These are phyloP conservation scores for Nomada fabriciana DNA, from an alignment of 2,888 invertebrate genomes.

Conservation along the genomic window DNA sequence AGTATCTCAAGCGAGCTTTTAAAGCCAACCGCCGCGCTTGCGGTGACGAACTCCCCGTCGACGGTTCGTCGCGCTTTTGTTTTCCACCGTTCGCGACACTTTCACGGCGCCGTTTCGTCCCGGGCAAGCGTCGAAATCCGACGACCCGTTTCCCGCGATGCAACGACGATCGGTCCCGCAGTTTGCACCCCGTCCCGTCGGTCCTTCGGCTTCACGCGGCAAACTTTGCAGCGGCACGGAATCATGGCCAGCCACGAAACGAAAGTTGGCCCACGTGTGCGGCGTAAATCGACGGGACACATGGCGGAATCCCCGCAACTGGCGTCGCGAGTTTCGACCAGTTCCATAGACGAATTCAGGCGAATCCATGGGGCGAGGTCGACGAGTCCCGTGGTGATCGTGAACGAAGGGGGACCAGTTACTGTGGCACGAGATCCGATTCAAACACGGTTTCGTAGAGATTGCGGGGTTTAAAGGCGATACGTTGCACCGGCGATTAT, in stretches of 20 bases:
- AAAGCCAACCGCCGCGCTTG: slow-evolving; percentile 33
- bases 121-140: background rate
- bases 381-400: slow-evolving; percentile 31
- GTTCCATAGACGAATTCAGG: slow-evolving; percentile 15
- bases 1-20: slow-evolving; percentile 10
- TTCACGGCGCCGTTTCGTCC: background rate
- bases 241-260: slow-evolving; percentile 34
- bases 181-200: background rate
- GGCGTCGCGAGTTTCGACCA: slow-evolving; percentile 42
- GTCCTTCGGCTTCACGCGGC: slow-evolving; percentile 14
- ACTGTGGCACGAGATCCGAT: slow-evolving; percentile 6
- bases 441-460: background rate
- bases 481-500: background rate
- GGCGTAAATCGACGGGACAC: slow-evolving; percentile 64
- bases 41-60: slow-evolving; percentile 29
- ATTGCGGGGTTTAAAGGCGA: slow-evolving; percentile 7
- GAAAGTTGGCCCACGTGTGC: slow-evolving; percentile 58
- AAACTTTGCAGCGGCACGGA: slow-evolving; percentile 42
- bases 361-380: slow-evolving; percentile 10
- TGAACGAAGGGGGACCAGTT: slow-evolving; percentile 8
- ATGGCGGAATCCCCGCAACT: slow-evolving; percentile 53
- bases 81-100: background rate
- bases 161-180: background rate
- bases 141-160: background rate
- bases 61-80: slow-evolving; percentile 25